Percentiles rank a stretch among this genome's conserved stretches.
Evolutionary conservation across 2,797 vertebrate species (phyloP).

Genomic region (Sebastes taczanowskii): DNA sequence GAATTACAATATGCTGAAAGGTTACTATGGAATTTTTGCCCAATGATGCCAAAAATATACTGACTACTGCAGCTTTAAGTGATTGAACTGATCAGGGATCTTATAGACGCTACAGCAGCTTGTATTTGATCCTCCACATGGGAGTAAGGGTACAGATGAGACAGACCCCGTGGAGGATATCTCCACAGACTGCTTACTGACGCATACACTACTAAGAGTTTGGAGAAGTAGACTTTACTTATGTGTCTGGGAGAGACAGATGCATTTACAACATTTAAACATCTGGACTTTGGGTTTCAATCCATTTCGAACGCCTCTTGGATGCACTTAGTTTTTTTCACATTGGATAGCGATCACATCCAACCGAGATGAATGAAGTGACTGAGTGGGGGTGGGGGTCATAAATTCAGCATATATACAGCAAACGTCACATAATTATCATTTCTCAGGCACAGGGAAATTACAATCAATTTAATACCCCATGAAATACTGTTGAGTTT

Average conservation of each 20-base stretch:
- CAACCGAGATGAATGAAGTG: not conserved
- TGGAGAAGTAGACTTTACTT: not conserved
- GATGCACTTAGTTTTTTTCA: not conserved
- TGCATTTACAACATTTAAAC: not conserved
- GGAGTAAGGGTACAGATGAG: not conserved
- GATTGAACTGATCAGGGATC: not conserved
- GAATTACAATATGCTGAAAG: no score
- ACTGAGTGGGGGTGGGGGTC: not conserved
- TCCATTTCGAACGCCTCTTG: not conserved
- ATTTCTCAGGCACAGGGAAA: not conserved
- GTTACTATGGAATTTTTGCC: no score
- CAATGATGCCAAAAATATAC: no score
- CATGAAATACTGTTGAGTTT: not conserved
- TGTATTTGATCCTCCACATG: not conserved
- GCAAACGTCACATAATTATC: not conserved
- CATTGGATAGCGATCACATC: not conserved
- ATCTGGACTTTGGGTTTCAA: not conserved
- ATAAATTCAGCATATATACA: not conserved
- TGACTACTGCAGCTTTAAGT: not conserved
- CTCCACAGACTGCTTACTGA: not conserved
- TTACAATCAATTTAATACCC: not conserved
- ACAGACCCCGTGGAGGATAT: not conserved
- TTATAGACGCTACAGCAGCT: not conserved
- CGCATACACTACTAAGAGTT: not conserved
- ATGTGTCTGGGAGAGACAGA: not conserved